phyloP scores from a whole-genome alignment of 2,113 vertebrate species.

The Corydoras maculifer region DNA sequence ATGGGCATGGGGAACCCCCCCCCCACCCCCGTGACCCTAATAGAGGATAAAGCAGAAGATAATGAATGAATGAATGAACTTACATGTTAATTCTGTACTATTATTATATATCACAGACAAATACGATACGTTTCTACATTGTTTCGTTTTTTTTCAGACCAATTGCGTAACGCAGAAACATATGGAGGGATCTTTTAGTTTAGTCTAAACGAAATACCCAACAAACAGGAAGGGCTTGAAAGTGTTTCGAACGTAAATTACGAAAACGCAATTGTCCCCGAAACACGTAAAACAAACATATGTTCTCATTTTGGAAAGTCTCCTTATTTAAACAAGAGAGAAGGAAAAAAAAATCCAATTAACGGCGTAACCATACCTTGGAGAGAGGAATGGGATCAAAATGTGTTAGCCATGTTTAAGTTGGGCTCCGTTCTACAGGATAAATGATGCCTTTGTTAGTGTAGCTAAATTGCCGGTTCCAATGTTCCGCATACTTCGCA shows the following conservation, averaged over 20 bases:
- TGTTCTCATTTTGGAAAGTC: slow-evolving; percentile 20
- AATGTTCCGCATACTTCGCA: slow-evolving; percentile 55
- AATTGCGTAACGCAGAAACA: too few relatives aligned
- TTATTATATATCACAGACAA: too few relatives aligned
- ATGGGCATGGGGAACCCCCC: too few relatives aligned
- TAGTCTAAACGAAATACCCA: neutral
- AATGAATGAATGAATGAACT: too few relatives aligned
- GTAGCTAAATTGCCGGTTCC: slow-evolving; percentile 48
- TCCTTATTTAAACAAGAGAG: neutral
- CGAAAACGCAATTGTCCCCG: neutral
- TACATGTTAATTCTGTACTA: too few relatives aligned
- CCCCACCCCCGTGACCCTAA: too few relatives aligned
- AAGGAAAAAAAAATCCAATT: slow-evolving; percentile 18
- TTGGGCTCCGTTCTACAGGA: slow-evolving; percentile 22
- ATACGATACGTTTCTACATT: too few relatives aligned
- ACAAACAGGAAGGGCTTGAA: neutral
- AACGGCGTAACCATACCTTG: slow-evolving; percentile 17
- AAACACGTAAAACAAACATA: slow-evolving; percentile 6
- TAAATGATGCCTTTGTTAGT: slow-evolving; percentile 40
- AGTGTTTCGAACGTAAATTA: neutral
- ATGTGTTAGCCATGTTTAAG: slow-evolving; percentile 28
- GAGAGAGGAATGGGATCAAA: slow-evolving; percentile 20
- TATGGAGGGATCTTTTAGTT: neutral
- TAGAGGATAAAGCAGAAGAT: too few relatives aligned
- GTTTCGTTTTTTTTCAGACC: too few relatives aligned